Evolutionary conservation across 1,140 invertebrate species (phyloP).

Genomic region (Aphis gossypii): DNA sequence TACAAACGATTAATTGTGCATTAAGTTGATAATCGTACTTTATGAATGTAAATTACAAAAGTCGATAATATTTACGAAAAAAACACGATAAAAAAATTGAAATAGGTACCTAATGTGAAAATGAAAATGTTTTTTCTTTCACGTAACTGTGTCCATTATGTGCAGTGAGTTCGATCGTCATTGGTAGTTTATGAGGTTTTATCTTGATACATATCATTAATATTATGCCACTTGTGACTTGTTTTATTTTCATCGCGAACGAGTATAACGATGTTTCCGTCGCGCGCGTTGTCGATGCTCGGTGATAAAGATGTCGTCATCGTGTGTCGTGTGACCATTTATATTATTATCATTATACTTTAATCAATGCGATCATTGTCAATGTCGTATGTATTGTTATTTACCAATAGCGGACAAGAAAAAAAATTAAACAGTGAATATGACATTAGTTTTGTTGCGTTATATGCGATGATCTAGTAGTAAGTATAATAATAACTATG

Average conservation of each 20-base stretch:
- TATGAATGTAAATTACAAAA: not conserved
- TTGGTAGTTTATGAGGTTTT: not conserved
- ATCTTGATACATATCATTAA: not conserved
- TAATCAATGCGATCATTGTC: slow-evolving; percentile 3
- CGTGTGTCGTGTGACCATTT: not conserved
- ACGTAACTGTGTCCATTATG: not conserved
- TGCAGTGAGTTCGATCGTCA: not conserved
- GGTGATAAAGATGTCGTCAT: not conserved
- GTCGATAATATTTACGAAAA: not conserved
- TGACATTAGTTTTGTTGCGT: not conserved
- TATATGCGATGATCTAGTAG: not conserved
- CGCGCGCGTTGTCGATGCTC: not conserved
- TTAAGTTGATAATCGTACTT: not conserved
- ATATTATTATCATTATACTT: not conserved
- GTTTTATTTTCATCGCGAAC: not conserved
- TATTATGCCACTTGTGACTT: not conserved
- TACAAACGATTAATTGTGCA: not conserved
- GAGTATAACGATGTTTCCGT: not conserved
- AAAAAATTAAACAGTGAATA: slow-evolving; percentile 7
- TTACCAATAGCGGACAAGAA: not conserved
- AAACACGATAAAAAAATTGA: not conserved
- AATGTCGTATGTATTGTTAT: not conserved
- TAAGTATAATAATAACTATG: not conserved
- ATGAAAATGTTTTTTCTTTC: not conserved
- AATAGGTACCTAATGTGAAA: not conserved